Evolutionary conservation across 2,797 vertebrate genomes (phyloP).

Genomic region (Megaceryle alcyon): DNA sequence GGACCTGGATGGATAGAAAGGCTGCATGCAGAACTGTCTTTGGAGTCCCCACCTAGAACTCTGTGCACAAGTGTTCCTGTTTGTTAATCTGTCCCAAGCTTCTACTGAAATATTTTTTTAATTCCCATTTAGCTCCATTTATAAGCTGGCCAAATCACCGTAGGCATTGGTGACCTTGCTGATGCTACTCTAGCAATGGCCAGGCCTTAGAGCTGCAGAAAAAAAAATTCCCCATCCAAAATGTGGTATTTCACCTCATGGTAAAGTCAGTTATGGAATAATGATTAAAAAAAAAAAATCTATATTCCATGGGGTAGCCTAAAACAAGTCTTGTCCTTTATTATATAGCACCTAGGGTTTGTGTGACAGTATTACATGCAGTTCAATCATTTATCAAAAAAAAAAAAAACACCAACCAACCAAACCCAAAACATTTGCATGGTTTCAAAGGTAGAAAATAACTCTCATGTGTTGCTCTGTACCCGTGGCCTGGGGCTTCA

Average conservation of each 20-base stretch:
- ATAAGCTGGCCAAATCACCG: neutral
- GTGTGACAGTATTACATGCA: neutral
- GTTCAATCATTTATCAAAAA: neutral
- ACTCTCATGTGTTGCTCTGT: accelerated
- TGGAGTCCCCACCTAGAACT: neutral
- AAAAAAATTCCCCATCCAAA: neutral
- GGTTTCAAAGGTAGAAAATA: neutral
- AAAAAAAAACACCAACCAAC: neutral
- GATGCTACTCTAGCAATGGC: neutral
- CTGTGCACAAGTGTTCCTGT: neutral
- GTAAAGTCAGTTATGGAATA: neutral
- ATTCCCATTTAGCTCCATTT: neutral
- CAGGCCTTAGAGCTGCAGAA: neutral
- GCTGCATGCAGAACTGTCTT: neutral
- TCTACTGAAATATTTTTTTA: neutral
- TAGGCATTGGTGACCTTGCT: neutral
- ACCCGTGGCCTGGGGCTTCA: accelerated
- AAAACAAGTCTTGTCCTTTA: neutral
- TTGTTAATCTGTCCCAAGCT: neutral
- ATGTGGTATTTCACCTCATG: neutral
- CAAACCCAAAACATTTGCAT: neutral
- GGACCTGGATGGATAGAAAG: neutral
- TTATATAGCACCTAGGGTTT: neutral
- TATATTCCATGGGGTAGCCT: neutral
- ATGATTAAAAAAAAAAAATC: neutral